Evolutionary conservation across 2,797 vertebrate species (phyloP).

Genomic region (Hafferia zeledoni): DNA sequence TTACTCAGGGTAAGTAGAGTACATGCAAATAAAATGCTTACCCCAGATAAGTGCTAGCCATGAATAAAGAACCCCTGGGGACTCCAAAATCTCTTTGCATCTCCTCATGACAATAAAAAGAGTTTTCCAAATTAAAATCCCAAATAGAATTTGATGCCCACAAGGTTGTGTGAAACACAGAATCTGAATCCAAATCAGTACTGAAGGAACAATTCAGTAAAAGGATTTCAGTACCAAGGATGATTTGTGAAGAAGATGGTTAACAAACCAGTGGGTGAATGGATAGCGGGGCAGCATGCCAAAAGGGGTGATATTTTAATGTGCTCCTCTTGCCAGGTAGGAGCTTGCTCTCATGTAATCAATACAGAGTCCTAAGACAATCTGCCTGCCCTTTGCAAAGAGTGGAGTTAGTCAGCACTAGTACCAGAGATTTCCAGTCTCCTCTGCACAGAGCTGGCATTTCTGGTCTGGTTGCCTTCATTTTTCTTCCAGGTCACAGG

Average conservation of each 20-base stretch:
- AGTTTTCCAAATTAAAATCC: conserved; percentile 37
- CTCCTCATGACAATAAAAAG: background rate
- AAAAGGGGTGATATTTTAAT: background rate
- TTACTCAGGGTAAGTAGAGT: conserved; percentile 51
- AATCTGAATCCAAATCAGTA: conserved; percentile 10
- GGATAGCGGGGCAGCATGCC: background rate
- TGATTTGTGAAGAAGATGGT: conserved; percentile 16
- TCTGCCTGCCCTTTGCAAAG: background rate
- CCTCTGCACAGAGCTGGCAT: conserved; percentile 85
- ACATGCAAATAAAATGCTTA: conserved; percentile 3
- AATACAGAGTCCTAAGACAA: background rate
- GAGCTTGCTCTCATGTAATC: background rate
- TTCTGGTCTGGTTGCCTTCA: conserved; percentile 74
- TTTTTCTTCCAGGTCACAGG: conserved; percentile 69
- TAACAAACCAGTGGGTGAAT: background rate
- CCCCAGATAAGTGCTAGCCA: conserved; percentile 76
- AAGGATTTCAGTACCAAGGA: conserved; percentile 17
- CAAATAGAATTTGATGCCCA: background rate
- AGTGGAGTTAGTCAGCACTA: conserved; percentile 62
- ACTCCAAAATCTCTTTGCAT: conserved; percentile 35
- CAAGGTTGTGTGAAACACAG: background rate
- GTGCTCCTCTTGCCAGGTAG: background rate
- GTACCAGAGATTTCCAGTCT: conserved; percentile 87
- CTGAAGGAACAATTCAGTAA: conserved; percentile 18
- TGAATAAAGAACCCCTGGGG: conserved; percentile 1